Evolutionary conservation across 2,113 vertebrate genomes (phyloP).

Genomic region (Megaceryle maxima): DNA sequence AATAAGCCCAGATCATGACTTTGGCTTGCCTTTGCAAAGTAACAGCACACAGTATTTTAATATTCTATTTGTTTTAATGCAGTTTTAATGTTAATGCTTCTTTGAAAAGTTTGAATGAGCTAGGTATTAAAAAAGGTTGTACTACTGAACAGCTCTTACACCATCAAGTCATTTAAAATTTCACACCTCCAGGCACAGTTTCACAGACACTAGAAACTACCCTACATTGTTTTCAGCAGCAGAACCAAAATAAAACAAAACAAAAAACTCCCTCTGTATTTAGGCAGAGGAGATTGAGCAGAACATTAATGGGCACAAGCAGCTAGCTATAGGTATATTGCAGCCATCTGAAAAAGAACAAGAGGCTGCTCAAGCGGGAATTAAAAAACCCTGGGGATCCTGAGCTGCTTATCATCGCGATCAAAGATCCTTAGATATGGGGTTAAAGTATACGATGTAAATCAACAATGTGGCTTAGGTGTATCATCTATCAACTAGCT

Average conservation of each 20-base stretch:
- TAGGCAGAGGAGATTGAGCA: neutral
- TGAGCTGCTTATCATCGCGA: neutral
- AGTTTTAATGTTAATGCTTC: neutral
- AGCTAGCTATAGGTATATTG: neutral
- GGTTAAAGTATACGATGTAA: neutral
- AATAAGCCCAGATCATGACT: neutral
- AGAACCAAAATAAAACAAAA: neutral
- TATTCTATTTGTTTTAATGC: neutral
- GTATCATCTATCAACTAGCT: neutral
- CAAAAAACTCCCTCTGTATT: neutral
- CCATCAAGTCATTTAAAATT: neutral
- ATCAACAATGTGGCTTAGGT: neutral
- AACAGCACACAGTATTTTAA: neutral
- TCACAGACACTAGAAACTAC: neutral
- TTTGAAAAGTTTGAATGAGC: neutral
- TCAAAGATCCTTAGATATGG: neutral
- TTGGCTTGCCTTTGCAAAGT: neutral
- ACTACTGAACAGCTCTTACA: neutral
- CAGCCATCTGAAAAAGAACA: neutral
- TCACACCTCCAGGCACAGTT: neutral
- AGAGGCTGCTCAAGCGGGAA: neutral
- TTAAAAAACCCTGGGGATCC: neutral
- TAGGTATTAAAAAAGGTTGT: neutral
- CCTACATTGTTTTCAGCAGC: neutral
- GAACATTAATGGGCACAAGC: neutral